Evolutionary conservation across 2,113 vertebrate genomes (phyloP).

Genomic region (Pollimyrus isidori): DNA sequence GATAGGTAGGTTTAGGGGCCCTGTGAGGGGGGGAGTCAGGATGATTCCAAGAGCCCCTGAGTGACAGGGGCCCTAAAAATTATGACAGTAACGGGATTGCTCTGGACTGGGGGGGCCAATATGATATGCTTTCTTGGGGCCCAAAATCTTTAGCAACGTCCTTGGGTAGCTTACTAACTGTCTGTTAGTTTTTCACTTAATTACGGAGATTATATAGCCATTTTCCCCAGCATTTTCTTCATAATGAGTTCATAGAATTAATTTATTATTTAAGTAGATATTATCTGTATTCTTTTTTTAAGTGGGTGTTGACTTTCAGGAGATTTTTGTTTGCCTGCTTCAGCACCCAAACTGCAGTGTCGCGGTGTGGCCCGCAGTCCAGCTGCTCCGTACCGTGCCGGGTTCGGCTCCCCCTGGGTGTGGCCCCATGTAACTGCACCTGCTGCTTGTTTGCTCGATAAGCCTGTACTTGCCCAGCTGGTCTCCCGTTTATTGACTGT

Average conservation of each 20-base stretch:
- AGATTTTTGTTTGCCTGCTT: neutral
- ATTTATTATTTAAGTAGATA: neutral
- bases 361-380: neutral
- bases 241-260: neutral
- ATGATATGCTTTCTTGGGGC: too few relatives aligned
- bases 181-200: neutral
- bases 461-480: slow-evolving; percentile 1
- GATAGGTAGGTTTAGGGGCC: neutral
- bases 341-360: neutral
- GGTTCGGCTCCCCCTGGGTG: neutral
- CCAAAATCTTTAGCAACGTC: too few relatives aligned
- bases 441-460: slow-evolving; percentile 17
- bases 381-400: neutral
- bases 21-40: too few relatives aligned
- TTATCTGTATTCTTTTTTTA: neutral
- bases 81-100: too few relatives aligned
- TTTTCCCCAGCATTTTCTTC: neutral
- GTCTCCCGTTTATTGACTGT: neutral
- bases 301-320: neutral
- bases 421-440: slow-evolving; percentile 20
- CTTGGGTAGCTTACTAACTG: neutral
- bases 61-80: too few relatives aligned
- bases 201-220: neutral
- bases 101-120: too few relatives aligned
- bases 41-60: too few relatives aligned